A percentile compares a stretch with the other conserved stretches of the same genome.
Evolutionary conservation across 2,888 invertebrate genomes (phyloP).

Genomic region (Trichacis sp.): DNA sequence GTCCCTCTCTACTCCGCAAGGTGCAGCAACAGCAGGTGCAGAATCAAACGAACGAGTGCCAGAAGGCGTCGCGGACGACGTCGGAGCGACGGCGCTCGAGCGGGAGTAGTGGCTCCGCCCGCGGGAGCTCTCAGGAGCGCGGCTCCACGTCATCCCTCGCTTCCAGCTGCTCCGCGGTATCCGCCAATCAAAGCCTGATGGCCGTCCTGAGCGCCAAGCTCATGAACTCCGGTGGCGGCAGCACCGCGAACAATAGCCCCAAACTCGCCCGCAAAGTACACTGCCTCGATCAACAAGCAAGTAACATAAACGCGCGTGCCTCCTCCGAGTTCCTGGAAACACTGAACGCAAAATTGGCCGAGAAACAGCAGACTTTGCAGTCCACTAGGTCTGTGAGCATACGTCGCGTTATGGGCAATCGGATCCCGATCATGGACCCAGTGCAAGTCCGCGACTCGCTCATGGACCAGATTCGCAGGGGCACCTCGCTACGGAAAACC

Average conservation of each 20-base stretch:
- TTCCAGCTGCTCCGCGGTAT: not conserved
- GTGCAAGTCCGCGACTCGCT: constrained; percentile 77
- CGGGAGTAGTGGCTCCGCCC: constrained; percentile 13
- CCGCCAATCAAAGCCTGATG: constrained; percentile 76
- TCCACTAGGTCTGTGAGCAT: constrained; percentile 66
- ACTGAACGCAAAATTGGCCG: constrained; percentile 82
- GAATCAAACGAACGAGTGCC: not conserved
- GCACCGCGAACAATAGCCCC: constrained; percentile 55
- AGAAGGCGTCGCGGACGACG: constrained; percentile 52
- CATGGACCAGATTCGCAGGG: constrained; percentile 94
- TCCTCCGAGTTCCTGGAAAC: constrained; percentile 79
- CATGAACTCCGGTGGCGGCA: constrained; percentile 45
- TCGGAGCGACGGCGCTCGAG: constrained; percentile 53
- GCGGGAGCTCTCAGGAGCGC: constrained; percentile 38
- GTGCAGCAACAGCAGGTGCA: constrained; percentile 46
- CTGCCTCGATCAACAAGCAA: constrained; percentile 61
- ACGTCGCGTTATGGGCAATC: constrained; percentile 65
- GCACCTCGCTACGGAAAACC: constrained; percentile 85
- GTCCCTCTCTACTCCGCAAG: constrained; percentile 77
- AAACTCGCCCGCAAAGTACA: constrained; percentile 65
- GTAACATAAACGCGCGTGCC: constrained; percentile 69
- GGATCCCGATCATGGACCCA: constrained; percentile 65
- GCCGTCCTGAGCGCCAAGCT: constrained; percentile 80
- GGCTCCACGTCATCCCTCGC: constrained; percentile 31
- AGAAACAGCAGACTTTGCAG: constrained; percentile 78